A percentile compares a stretch with the other conserved stretches of the same genome.
Conservation (phyloP, 2,888 invertebrate species). For the Trisateles emortualis region DNA sequence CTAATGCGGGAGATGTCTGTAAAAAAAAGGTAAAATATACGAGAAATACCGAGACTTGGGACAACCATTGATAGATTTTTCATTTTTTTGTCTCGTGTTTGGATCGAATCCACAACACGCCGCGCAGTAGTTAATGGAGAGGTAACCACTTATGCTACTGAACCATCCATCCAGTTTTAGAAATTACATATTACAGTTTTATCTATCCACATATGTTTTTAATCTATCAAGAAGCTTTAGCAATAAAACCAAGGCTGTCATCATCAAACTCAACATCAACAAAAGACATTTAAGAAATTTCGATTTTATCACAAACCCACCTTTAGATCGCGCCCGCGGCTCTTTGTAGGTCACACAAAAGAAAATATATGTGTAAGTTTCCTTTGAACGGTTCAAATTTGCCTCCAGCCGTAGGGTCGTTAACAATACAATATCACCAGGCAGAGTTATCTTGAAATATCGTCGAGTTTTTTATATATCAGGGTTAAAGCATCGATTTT, state of each 20-base stretch:
- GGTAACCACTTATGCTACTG: too few species aligned
- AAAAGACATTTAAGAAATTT: slow-evolving; percentile 45
- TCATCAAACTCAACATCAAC: slow-evolving; percentile 38
- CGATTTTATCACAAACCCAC: slow-evolving; percentile 43
- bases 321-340: slow-evolving; percentile 35
- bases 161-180: too few species aligned
- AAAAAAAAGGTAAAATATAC: too few species aligned
- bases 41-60: too few species aligned
- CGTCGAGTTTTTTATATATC: slow-evolving; percentile 24
- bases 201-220: slow-evolving; percentile 21
- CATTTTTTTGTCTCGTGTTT: too few species aligned
- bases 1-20: too few species aligned
- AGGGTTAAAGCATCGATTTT: slow-evolving; percentile 23
- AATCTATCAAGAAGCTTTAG: slow-evolving; percentile 31
- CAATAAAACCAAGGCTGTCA: slow-evolving; percentile 19
- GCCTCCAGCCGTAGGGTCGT: slow-evolving; percentile 38
- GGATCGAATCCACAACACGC: too few species aligned
- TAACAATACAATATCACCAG: slow-evolving; percentile 38
- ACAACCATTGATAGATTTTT: too few species aligned
- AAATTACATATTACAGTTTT: too few species aligned
- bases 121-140: too few species aligned
- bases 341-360: slow-evolving; percentile 28
- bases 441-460: slow-evolving; percentile 28
- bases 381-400: slow-evolving; percentile 38
- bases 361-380: slow-evolving; percentile 42